Evolutionary conservation across 2,113 vertebrate genomes (phyloP).

Genomic region (Astur gentilis): DNA sequence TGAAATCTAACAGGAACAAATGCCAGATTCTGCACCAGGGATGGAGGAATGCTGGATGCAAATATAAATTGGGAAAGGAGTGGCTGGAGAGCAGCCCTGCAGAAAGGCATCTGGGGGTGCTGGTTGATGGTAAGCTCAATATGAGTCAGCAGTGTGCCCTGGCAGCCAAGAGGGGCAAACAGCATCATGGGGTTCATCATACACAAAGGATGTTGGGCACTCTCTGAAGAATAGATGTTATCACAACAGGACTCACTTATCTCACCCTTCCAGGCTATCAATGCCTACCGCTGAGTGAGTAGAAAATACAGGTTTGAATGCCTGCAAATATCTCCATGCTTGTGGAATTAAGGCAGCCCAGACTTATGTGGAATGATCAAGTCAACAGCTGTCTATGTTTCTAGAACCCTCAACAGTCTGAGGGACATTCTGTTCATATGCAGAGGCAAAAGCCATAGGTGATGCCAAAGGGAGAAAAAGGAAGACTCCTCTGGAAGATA

Average conservation of each 20-base stretch:
- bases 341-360: background rate
- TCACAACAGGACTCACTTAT: background rate
- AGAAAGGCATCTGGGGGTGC: background rate
- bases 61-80: background rate
- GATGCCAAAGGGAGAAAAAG: background rate
- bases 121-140: background rate
- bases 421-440: background rate
- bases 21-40: background rate
- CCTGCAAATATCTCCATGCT: background rate
- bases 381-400: background rate
- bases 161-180: background rate
- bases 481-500: background rate
- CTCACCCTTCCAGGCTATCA: background rate
- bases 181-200: too few species aligned
- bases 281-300: background rate
- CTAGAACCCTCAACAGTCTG: background rate
- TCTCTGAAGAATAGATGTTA: background rate
- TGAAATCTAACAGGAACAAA: background rate
- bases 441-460: background rate
- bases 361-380: background rate
- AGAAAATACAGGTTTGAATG: background rate
- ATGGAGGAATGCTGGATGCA: fast-evolving
- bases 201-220: background rate
- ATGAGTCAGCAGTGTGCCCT: background rate
- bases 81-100: too few species aligned